Evolutionary conservation across 1,140 invertebrate genomes (phyloP), one percentile per base, ranked within the genome.

Genomic region (Drosophila sp.): DNA sequence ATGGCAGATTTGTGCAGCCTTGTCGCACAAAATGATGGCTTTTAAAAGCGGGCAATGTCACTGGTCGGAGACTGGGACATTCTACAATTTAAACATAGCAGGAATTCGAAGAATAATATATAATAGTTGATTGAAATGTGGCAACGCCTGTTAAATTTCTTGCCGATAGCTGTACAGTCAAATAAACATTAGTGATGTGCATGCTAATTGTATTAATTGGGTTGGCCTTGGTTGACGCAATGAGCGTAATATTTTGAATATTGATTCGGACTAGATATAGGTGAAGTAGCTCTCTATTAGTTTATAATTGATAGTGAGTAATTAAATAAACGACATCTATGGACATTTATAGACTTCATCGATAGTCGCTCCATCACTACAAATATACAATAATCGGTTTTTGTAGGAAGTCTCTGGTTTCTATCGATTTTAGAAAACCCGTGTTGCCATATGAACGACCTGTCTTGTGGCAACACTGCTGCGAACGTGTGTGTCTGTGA

Each of bases 1-100:
- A 99, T 0, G 98, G 98, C 77, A 98, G 94, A 91, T 99, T 99
- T 0, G 96, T 94, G 91, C 98, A 99, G 23, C 98, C 98, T 89
- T 96, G 94, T 58, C 94, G 93, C 17, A 95, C 95, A 41, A 99
- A 93, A 66, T 97, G 93, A 93, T 72, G 86, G 90, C 10, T 86
- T 91, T 60, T 92, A 93, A 83, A 93, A 95, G 77, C 90, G 91
- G 0, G 94, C 94, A 41, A 93, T 95, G 35, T 94, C 94, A 92
- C 94, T 95, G 2, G 94, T 93, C 54, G 94, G 94, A 47, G 93
- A 92, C n/a, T 91, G 44, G 27, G 91, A 76, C 90, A 92, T 91
- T 32, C n/a, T 66, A 0, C 5, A 2, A 3, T 11, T 60, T 64
- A 5, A 38, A 55, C 65, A 32, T 40, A 33, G n/a, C n/a, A 1